Conservation (phyloP, 2,888 invertebrate species). For the Schrankia costaestrigalis region DNA sequence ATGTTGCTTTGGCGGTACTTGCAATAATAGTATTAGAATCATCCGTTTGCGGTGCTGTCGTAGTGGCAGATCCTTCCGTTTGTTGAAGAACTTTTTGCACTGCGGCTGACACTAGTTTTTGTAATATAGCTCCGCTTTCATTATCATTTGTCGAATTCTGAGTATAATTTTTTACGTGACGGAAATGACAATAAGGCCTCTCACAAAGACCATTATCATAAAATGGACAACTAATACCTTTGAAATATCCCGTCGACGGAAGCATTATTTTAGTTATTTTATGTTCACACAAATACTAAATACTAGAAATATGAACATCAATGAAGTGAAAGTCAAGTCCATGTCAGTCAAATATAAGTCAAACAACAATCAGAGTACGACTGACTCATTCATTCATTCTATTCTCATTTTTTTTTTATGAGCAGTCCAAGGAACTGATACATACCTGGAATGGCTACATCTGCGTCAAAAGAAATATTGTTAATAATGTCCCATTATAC, state of each 20-base stretch:
- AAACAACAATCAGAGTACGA: too few relatives aligned
- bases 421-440: too few relatives aligned
- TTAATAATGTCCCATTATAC: too few relatives aligned
- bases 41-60: conserved; percentile 35
- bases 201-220: conserved; percentile 89
- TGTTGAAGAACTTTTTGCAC: conserved; percentile 82
- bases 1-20: conserved; percentile 70
- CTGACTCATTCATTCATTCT: too few relatives aligned
- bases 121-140: conserved; percentile 75
- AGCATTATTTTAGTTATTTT: too few relatives aligned
- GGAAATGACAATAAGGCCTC: conserved; percentile 95
- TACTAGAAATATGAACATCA: too few relatives aligned
- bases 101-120: conserved; percentile 82
- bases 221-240: conserved; percentile 92
- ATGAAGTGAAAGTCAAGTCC: too few relatives aligned
- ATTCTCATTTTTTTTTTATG: too few relatives aligned
- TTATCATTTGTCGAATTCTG: conserved; percentile 60
- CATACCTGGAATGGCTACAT: too few relatives aligned
- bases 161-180: conserved; percentile 88
- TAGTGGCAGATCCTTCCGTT: conserved; percentile 52
- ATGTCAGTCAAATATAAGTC: too few relatives aligned
- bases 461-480: too few relatives aligned
- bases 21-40: conserved; percentile 38
- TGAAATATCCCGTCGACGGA: conserved; percentile 94
- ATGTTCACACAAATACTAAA: too few relatives aligned